Conservation (phyloP, 2,888 invertebrate genomes). For the Drosophila quinaria region DNA sequence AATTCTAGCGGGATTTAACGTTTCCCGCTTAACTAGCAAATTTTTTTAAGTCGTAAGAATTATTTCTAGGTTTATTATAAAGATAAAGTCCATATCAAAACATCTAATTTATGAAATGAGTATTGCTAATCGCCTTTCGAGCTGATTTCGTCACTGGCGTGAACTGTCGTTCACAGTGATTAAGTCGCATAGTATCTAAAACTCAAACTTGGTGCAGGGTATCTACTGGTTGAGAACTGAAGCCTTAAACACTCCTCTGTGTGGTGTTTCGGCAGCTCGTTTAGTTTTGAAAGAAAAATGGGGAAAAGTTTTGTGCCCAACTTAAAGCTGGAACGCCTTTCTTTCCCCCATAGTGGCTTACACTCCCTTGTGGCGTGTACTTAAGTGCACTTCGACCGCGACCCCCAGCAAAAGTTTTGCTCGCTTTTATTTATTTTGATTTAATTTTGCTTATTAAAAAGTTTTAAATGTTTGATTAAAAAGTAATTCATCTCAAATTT, state of each 20-base stretch:
- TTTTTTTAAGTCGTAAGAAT: too few relatives aligned
- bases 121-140: too few relatives aligned
- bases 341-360: neutral
- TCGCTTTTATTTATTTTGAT: constrained; percentile 39
- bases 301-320: constrained; percentile 35
- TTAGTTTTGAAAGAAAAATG: constrained; percentile 18
- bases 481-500: constrained; percentile 68
- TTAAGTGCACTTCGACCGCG: constrained; percentile 39
- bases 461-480: constrained; percentile 79
- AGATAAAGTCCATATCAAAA: too few relatives aligned
- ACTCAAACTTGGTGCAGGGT: constrained; percentile 3
- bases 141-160: too few relatives aligned
- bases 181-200: too few relatives aligned
- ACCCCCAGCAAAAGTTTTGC: constrained; percentile 28
- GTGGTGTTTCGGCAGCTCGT: constrained; percentile 9
- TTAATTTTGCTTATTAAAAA: constrained; percentile 69
- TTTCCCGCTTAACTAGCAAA: too few relatives aligned
- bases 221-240: neutral
- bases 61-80: too few relatives aligned
- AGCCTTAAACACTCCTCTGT: neutral
- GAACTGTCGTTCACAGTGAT: too few relatives aligned
- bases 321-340: constrained; percentile 29
- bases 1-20: too few relatives aligned
- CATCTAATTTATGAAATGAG: too few relatives aligned
- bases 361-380: constrained; percentile 23